phyloP scores from a whole-genome alignment of 2,113 vertebrate genomes.

The Tamias sibiricus region DNA sequence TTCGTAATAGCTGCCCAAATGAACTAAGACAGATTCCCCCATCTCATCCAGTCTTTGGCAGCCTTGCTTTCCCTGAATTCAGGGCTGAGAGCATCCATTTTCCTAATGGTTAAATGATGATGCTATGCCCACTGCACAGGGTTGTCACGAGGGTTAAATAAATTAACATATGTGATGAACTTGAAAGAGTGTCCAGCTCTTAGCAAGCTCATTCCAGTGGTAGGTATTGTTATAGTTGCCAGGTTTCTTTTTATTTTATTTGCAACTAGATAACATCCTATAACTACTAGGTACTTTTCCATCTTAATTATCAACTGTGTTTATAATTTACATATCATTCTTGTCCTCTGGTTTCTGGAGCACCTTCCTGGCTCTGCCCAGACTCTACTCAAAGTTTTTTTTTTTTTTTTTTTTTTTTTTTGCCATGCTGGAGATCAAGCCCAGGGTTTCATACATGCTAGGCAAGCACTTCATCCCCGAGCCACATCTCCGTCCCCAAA shows the following conservation, averaged over 20 bases:
- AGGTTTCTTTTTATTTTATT: background rate
- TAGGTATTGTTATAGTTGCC: background rate
- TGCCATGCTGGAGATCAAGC: background rate
- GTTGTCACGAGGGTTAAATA: background rate
- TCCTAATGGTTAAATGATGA: background rate
- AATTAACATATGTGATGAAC: background rate
- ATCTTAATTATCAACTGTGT: slow-evolving; percentile 1
- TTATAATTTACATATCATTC: background rate
- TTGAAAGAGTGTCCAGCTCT: background rate
- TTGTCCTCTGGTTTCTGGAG: background rate
- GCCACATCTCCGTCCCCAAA: background rate
- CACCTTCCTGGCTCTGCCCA: background rate
- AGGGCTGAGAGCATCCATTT: background rate
- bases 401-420: background rate
- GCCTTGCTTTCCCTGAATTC: background rate
- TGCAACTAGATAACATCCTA: background rate
- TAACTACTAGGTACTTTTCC: background rate
- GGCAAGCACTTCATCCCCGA: background rate
- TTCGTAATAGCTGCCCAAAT: background rate
- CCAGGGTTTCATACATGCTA: background rate
- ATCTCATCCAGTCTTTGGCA: background rate
- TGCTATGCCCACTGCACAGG: background rate
- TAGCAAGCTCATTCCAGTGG: background rate
- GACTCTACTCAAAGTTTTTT: background rate
- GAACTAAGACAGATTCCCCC: background rate